Evolutionary conservation across 1,140 invertebrate genomes (phyloP).

Genomic region (Grapholita molesta): DNA sequence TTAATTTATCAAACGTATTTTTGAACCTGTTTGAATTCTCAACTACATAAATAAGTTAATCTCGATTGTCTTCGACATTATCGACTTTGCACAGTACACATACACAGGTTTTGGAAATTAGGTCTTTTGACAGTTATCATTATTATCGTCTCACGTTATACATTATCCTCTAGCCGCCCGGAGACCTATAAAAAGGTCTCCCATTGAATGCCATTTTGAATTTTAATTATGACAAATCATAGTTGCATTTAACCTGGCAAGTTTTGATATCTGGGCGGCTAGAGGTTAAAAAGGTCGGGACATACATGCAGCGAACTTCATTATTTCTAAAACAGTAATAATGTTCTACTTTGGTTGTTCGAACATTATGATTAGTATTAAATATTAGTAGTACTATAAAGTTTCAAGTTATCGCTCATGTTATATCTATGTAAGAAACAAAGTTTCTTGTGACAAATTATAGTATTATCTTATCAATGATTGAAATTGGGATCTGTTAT

Average conservation of each 20-base stretch:
- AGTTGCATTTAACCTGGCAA: too few relatives aligned
- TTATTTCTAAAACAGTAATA: slow-evolving; percentile 20
- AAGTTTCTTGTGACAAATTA: slow-evolving; percentile 29
- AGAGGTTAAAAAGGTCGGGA: slow-evolving; percentile 25
- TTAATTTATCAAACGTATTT: too few relatives aligned
- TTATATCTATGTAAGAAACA: slow-evolving; percentile 28
- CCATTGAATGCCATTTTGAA: too few relatives aligned
- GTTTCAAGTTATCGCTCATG: slow-evolving; percentile 37
- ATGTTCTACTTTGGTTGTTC: slow-evolving; percentile 40
- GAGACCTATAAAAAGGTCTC: too few relatives aligned
- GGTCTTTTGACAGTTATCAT: slow-evolving; percentile 57
- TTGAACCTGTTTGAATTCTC: too few relatives aligned
- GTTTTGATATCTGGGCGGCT: too few relatives aligned
- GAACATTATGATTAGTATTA: slow-evolving; percentile 36
- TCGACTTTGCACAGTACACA: slow-evolving; percentile 28
- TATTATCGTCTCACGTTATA: slow-evolving; percentile 37
- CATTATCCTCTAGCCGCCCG: too few relatives aligned
- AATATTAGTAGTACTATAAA: slow-evolving; percentile 26
- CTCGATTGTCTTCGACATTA: background rate
- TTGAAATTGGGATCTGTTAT: slow-evolving; percentile 39
- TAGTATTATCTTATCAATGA: slow-evolving; percentile 25
- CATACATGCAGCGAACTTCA: slow-evolving; percentile 35
- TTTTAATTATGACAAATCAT: too few relatives aligned
- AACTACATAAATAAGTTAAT: too few relatives aligned
- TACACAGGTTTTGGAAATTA: slow-evolving; percentile 57